Evolutionary conservation across 2,113 vertebrate species (phyloP).

Genomic region (Corvus hawaiiensis): DNA sequence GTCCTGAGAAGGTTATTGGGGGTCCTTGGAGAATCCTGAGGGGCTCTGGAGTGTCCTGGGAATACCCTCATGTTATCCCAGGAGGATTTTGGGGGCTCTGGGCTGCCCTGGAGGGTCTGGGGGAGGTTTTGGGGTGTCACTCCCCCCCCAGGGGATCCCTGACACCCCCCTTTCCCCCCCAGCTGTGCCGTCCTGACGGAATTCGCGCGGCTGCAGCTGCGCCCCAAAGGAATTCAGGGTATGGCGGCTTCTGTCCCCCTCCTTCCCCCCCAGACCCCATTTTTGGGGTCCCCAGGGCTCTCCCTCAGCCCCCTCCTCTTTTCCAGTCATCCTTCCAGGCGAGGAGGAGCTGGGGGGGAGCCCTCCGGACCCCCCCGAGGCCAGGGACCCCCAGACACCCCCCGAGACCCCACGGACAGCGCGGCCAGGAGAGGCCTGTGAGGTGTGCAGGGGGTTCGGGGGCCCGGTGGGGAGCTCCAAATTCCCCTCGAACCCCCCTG

Average conservation of each 20-base stretch:
- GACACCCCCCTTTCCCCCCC: not conserved
- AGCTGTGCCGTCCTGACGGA: constrained; percentile 91
- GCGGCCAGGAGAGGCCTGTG: not conserved
- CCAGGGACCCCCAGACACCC: not conserved
- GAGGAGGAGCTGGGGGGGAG: constrained; percentile 51
- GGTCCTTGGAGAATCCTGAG: no score
- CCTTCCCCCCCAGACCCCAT: not conserved
- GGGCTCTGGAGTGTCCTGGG: not conserved
- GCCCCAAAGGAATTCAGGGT: constrained; percentile 77
- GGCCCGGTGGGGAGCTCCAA: no score
- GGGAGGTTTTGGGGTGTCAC: not conserved
- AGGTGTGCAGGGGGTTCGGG: not conserved
- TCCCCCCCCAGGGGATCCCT: no score
- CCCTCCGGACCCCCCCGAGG: not conserved
- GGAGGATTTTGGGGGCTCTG: not conserved
- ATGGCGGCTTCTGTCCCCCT: not conserved
- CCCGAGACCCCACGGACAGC: not conserved
- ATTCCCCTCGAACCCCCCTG: not conserved
- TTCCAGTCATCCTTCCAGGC: constrained; percentile 77
- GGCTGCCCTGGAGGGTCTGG: not conserved
- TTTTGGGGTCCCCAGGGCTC: no score
- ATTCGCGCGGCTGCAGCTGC: constrained; percentile 81
- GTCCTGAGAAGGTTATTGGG: no score
- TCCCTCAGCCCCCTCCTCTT: not conserved
- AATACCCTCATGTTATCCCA: no score